Conservation (phyloP, 2,888 invertebrate genomes). For the Tricholauxania praeusta region DNA sequence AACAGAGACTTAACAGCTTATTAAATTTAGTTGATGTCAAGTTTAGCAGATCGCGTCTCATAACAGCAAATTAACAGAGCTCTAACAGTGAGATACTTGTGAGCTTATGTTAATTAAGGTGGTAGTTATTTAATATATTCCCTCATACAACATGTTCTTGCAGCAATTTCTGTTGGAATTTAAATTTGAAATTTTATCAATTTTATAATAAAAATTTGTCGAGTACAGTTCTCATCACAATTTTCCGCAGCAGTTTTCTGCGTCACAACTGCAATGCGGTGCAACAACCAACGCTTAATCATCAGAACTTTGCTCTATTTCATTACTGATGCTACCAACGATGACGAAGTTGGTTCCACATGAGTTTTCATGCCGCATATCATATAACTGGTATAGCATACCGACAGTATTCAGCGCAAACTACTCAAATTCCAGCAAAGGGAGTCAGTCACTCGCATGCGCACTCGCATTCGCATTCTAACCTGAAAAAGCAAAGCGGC, state of each 20-base stretch:
- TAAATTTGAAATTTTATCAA: not conserved
- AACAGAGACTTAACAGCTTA: not conserved
- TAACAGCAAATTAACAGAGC: not conserved
- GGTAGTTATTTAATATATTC: too few relatives aligned
- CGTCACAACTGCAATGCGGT: not conserved
- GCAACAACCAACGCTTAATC: not conserved
- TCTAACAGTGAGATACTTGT: not conserved
- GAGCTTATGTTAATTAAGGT: too few relatives aligned
- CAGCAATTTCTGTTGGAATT: not conserved
- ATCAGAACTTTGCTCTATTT: not conserved
- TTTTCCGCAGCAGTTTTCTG: not conserved
- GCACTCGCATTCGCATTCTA: not conserved
- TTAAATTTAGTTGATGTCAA: not conserved
- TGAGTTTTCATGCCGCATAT: slow-evolving; percentile 17
- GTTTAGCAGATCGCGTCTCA: not conserved
- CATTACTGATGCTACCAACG: not conserved
- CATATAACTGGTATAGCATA: slow-evolving; percentile 7
- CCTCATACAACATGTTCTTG: not conserved
- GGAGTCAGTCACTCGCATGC: not conserved
- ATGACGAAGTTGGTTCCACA: slow-evolving; percentile 23
- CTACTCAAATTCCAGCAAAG: slow-evolving; percentile 26
- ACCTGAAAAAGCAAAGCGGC: not conserved
- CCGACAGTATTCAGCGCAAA: slow-evolving; percentile 9
- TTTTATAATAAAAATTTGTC: too few relatives aligned
- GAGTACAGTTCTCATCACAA: not conserved